Evolutionary conservation across 1,140 invertebrate species (phyloP).

Genomic region (Listronotus oregonensis): DNA sequence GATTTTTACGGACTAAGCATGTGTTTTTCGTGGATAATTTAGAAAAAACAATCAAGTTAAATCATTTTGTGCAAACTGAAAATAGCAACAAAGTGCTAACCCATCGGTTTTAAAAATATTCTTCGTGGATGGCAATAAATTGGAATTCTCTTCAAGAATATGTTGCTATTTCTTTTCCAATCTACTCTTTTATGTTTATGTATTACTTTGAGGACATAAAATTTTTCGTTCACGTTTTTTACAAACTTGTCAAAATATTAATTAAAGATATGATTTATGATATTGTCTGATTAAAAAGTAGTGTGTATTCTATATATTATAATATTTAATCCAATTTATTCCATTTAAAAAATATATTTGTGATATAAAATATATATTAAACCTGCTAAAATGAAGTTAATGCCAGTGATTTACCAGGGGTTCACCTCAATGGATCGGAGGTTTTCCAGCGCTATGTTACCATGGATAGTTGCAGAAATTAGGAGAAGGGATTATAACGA

Average conservation of each 20-base stretch:
- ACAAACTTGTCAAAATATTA: slow-evolving; percentile 10
- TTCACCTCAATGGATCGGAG: slow-evolving; percentile 74
- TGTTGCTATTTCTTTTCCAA: slow-evolving; percentile 6
- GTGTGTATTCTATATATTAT: not conserved
- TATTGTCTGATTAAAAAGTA: slow-evolving; percentile 2
- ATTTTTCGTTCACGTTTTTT: slow-evolving; percentile 5
- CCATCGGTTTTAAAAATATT: not conserved
- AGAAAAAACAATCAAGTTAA: not conserved
- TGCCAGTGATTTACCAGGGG: slow-evolving; percentile 71
- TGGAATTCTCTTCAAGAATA: slow-evolving; percentile 18
- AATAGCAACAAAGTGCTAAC: too few species aligned
- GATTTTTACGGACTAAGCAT: too few species aligned
- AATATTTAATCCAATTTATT: not conserved
- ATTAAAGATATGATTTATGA: slow-evolving; percentile 5
- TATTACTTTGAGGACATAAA: slow-evolving; percentile 15
- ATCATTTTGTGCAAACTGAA: too few species aligned
- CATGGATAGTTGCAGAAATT: slow-evolving; percentile 72
- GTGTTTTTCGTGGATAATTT: too few species aligned
- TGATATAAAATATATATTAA: not conserved
- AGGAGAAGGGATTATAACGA: slow-evolving; percentile 61
- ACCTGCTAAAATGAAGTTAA: slow-evolving; percentile 61
- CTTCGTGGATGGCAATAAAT: slow-evolving; percentile 10
- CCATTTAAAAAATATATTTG: not conserved
- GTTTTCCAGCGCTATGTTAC: slow-evolving; percentile 77
- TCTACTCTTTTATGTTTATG: slow-evolving; percentile 12